Evolutionary conservation across 2,113 vertebrate genomes (phyloP), one percentile per base, ranked within the genome.

Genomic region (Cynopterus brachyotis): DNA sequence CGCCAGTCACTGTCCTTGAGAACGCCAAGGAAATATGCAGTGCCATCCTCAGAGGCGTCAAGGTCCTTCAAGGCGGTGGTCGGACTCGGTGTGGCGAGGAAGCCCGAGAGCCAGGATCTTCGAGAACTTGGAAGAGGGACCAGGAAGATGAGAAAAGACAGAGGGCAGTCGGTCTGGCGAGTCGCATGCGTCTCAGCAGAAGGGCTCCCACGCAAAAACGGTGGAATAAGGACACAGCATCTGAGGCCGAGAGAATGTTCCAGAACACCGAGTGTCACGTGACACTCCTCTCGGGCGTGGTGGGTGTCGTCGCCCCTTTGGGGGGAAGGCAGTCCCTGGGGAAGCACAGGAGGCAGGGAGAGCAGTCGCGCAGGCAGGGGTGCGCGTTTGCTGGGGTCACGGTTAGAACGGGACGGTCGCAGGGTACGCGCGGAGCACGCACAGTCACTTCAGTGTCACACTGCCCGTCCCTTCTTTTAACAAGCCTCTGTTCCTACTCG

Each of bases 191-290:
- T 24, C 37, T 45, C 35, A 16, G 76, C 32, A 45, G 15, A 45
- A 72, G 67, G 35, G 22, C 6, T 67, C 42, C 13, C 35, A 20
- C 45, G 9, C 2, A 9, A 53, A 50, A 59, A 35, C 1, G 0
- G 12, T 7, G 15, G 13, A 6, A 24, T 5, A 3, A 42, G 6
- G 7, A 66, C 0, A 3, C 10, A 45, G n/a, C 11, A 0, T 3
- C 6, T 42, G 57, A 10, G 6, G 19, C 20, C 78, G 15, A 12
- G 28, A 57, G 37, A 50, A 15, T 1, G 26, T 78, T 17, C n/a
- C 16, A 0, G 2, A 2, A 13, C 19, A 13, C 9, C 0, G 4
- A 7, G 47, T 2, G 4, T n/a, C 16, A 9, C 0, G 2, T 4
- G 55, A 2, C 26, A 13, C 53, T 50, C 28, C 35, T 50, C 60